phyloP scores from a whole-genome alignment of 2,113 vertebrate species.

The Heterochromis multidens region DNA sequence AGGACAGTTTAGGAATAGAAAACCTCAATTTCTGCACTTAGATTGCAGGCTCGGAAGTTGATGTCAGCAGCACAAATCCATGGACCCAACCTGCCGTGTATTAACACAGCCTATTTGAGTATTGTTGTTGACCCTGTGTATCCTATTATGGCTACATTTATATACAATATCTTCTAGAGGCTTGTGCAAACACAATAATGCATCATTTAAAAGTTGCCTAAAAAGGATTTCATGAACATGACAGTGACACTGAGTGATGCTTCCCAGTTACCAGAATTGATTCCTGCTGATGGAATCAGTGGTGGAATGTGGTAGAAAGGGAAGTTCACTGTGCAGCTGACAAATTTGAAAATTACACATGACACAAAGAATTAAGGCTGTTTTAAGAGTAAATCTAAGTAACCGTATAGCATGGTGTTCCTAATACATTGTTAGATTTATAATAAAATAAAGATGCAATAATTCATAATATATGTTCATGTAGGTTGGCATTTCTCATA shows the following conservation, averaged over 20 bases:
- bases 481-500: not conserved
- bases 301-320: not conserved
- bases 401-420: not conserved
- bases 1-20: not conserved
- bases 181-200: not conserved
- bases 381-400: not conserved
- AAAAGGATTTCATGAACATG: not conserved
- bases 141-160: too few species aligned
- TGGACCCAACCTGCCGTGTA: not conserved
- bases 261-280: not conserved
- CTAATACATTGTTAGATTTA: not conserved
- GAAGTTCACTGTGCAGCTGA: not conserved
- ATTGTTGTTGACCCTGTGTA: too few species aligned
- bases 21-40: not conserved
- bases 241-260: rapidly evolving
- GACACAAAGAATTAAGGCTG: not conserved
- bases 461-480: not conserved
- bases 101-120: too few species aligned
- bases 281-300: not conserved
- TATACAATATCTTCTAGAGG: not conserved
- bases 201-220: not conserved
- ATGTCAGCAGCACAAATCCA: not conserved
- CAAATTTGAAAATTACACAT: not conserved
- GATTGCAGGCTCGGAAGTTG: not conserved
- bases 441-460: not conserved